Evolutionary conservation across 2,113 vertebrate genomes (phyloP).

Genomic region (Girardinichthys multiradiatus): DNA sequence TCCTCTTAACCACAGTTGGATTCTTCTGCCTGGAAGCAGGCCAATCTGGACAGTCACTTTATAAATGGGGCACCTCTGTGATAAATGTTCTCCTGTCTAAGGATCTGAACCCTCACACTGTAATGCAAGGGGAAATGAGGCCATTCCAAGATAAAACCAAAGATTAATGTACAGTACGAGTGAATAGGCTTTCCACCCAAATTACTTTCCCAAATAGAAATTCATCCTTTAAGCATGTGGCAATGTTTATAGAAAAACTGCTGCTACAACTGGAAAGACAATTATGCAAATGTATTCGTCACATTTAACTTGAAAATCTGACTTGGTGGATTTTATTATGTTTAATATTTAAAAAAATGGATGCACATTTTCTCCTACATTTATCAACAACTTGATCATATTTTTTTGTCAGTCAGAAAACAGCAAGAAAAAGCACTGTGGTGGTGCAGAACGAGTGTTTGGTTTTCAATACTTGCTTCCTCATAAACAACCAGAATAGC

Average conservation of each 20-base stretch:
- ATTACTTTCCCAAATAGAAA: slow-evolving; percentile 7
- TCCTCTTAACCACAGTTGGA: slow-evolving; percentile 11
- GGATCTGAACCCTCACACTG: slow-evolving; percentile 53
- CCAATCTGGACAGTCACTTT: slow-evolving; percentile 50
- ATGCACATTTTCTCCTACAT: not conserved
- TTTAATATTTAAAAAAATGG: not conserved
- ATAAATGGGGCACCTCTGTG: slow-evolving; percentile 46
- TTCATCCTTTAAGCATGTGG: not conserved
- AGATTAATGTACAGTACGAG: slow-evolving; percentile 5
- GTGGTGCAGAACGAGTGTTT: not conserved
- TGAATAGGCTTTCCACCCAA: slow-evolving; percentile 25
- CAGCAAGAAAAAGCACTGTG: not conserved
- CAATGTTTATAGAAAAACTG: not conserved
- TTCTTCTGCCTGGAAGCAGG: slow-evolving; percentile 33
- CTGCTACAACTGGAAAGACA: not conserved
- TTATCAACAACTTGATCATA: not conserved
- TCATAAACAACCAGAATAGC: too few species aligned
- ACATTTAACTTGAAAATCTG: not conserved
- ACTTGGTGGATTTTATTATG: not conserved
- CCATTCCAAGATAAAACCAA: slow-evolving; percentile 46
- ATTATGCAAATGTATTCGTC: not conserved
- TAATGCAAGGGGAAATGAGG: slow-evolving; percentile 35
- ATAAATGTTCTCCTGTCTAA: slow-evolving; percentile 65
- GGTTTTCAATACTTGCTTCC: too few species aligned
- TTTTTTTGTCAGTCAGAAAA: too few species aligned